These are phyloP conservation scores for Dipodomys spectabilis DNA, from an alignment of 2,113 vertebrate genomes.

Conservation along the genomic window DNA sequence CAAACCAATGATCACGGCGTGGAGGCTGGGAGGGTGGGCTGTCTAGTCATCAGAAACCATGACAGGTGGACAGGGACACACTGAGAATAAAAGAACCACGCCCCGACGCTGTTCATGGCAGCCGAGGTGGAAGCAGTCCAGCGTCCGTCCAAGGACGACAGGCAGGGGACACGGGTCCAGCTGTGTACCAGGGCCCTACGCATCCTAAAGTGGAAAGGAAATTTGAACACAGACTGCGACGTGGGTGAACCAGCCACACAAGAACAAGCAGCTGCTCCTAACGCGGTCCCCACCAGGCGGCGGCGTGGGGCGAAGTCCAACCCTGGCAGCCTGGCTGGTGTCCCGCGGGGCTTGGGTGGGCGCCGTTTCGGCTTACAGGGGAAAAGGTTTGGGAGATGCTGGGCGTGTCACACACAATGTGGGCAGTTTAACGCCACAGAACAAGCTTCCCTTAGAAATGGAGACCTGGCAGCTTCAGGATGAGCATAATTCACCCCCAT, in stretches of 20 bases:
- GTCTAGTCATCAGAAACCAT: neutral
- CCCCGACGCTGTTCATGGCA: fast-evolving
- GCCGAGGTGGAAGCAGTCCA: fast-evolving
- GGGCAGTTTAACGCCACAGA: too few species aligned
- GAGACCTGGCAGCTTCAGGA: too few species aligned
- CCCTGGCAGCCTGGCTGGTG: too few species aligned
- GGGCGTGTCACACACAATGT: too few species aligned
- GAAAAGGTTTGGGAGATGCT: too few species aligned
- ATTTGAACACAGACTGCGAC: fast-evolving
- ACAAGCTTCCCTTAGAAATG: too few species aligned
- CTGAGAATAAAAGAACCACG: fast-evolving
- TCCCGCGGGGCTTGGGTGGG: too few species aligned
- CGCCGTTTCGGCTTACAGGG: too few species aligned
- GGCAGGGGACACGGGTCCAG: fast-evolving
- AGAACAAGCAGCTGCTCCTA: fast-evolving
- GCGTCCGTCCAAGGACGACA: fast-evolving
- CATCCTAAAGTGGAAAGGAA: fast-evolving
- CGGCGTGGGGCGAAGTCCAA: too few species aligned
- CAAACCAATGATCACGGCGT: fast-evolving
- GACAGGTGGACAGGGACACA: neutral
- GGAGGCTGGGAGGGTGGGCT: neutral
- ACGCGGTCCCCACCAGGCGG: fast-evolving
- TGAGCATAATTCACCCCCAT: too few species aligned
- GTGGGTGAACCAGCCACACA: fast-evolving
- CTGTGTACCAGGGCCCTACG: too few species aligned